These are phyloP conservation scores for Drosophila watanabei DNA, from an alignment of 1,140 invertebrate genomes.

Conservation along the genomic window DNA sequence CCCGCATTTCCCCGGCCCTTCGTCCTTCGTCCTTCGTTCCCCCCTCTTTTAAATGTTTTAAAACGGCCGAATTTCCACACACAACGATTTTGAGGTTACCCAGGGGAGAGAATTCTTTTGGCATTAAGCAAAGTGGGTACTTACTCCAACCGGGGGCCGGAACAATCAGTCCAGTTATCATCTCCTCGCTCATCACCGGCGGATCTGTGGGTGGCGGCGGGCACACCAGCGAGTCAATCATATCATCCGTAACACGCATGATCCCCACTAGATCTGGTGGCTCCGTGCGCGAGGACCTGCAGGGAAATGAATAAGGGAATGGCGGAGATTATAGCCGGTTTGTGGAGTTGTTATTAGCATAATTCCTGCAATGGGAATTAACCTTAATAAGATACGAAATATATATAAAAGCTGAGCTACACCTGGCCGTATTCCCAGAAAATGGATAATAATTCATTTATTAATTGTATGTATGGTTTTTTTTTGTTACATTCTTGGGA, in stretches of 20 bases:
- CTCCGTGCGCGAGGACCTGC: conserved; percentile 95
- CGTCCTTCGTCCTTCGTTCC: background rate
- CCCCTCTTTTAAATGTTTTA: conserved; percentile 40
- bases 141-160: conserved; percentile 97
- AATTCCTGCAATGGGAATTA: conserved; percentile 16
- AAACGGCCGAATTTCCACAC: conserved; percentile 37
- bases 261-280: conserved; percentile 94
- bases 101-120: conserved; percentile 18
- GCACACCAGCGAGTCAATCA: conserved; percentile 97
- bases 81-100: conserved; percentile 34
- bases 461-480: background rate
- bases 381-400: background rate
- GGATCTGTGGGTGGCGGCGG: conserved; percentile 97
- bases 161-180: conserved; percentile 97
- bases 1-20: background rate
- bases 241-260: conserved; percentile 94
- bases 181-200: conserved; percentile 96
- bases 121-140: conserved; percentile 72
- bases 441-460: conserved; percentile 8
- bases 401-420: background rate
- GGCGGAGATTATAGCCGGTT: background rate
- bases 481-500: background rate
- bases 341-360: conserved; percentile 16
- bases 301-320: conserved; percentile 6
- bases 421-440: conserved; percentile 1